Conservation (phyloP, 2,797 vertebrate species). For the Cyclopterus lumpus region DNA sequence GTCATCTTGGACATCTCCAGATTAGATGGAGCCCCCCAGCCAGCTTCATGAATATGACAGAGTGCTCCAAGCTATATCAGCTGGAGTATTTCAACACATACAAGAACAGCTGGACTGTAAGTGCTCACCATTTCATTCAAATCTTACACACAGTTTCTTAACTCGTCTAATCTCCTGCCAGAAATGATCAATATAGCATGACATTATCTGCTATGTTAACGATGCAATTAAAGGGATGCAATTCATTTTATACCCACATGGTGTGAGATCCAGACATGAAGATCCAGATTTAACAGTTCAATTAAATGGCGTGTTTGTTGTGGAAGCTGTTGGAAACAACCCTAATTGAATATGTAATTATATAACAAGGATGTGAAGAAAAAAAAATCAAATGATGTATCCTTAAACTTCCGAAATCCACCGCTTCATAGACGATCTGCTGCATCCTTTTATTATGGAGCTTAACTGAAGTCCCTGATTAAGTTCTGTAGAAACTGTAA, state of each 20-base stretch:
- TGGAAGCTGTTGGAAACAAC: neutral
- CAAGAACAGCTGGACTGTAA: slow-evolving; percentile 73
- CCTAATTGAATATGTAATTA: neutral
- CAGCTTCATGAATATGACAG: slow-evolving; percentile 57
- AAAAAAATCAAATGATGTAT: neutral
- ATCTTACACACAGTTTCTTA: neutral
- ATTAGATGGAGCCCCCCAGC: slow-evolving; percentile 76
- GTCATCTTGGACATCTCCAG: slow-evolving; percentile 74
- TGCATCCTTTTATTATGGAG: neutral
- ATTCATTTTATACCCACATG: neutral
- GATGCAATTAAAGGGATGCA: neutral
- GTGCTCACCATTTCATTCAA: slow-evolving; percentile 23
- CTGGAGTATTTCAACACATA: slow-evolving; percentile 79
- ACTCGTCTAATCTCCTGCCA: neutral
- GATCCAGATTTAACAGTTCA: neutral
- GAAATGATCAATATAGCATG: neutral
- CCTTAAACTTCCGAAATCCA: too few relatives aligned
- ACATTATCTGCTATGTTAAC: neutral
- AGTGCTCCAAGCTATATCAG: slow-evolving; percentile 73
- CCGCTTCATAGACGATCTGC: neutral
- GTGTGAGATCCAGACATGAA: neutral
- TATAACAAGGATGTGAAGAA: neutral
- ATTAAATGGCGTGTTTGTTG: neutral
- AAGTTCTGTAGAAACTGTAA: neutral
- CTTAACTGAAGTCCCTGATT: neutral